phyloP scores from a whole-genome alignment of 1,140 invertebrate genomes.

The Trypoxylus dichotomus region DNA sequence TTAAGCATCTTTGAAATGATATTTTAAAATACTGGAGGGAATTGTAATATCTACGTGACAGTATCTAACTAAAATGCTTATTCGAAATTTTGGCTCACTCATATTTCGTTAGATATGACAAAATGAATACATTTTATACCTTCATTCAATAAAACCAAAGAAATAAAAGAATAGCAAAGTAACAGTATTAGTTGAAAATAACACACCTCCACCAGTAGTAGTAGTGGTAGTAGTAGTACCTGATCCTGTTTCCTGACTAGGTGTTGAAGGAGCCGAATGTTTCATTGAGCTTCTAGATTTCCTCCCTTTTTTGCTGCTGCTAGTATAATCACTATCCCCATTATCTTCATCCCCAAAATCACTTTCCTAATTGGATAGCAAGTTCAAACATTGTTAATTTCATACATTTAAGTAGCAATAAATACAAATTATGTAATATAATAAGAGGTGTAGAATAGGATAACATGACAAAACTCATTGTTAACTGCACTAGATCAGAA shows the following conservation, averaged over 20 bases:
- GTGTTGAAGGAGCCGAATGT: conserved; percentile 55
- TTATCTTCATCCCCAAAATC: conserved; percentile 76
- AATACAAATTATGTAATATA: no score
- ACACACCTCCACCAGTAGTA: conserved; percentile 40
- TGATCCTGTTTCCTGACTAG: conserved; percentile 55
- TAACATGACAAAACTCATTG: no score
- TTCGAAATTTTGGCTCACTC: no score
- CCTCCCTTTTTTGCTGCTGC: conserved; percentile 62
- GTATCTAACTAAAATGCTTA: no score
- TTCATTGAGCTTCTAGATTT: conserved; percentile 56
- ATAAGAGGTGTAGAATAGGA: no score
- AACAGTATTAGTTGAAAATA: background rate
- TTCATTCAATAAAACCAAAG: background rate
- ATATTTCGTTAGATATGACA: background rate
- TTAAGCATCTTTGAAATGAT: no score
- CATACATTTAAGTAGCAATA: background rate
- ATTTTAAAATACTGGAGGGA: no score
- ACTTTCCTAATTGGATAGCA: conserved; percentile 64
- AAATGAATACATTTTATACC: no score
- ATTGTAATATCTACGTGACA: no score
- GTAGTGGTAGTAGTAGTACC: conserved; percentile 34
- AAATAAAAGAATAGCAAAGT: background rate
- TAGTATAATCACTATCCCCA: conserved; percentile 69
- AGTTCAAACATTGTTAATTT: background rate
- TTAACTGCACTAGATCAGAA: no score